phyloP scores from a whole-genome alignment of 2,888 invertebrate species.

The Ophioninae sp. region DNA sequence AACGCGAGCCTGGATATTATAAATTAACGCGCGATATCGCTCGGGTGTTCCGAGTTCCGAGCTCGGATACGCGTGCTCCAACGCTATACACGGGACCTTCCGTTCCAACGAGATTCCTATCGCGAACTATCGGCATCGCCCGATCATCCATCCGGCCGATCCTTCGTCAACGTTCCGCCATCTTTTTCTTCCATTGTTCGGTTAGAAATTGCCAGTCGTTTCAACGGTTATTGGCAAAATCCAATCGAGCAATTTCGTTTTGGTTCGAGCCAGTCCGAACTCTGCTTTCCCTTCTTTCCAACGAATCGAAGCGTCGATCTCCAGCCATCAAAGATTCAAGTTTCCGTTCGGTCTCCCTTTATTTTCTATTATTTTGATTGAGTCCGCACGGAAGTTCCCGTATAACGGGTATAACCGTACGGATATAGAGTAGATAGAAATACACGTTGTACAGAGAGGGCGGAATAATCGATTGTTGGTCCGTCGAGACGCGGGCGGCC shows the following conservation, averaged over 20 bases:
- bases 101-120: conserved; percentile 10
- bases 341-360: background rate
- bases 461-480: conserved; percentile 63
- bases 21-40: conserved; percentile 64
- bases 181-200: too few relatives aligned
- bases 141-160: background rate
- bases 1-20: conserved; percentile 62
- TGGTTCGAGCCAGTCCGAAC: too few relatives aligned
- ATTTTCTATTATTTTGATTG: background rate
- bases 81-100: conserved; percentile 35
- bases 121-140: background rate
- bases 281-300: too few relatives aligned
- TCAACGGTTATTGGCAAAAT: too few relatives aligned
- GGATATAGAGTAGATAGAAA: conserved; percentile 25
- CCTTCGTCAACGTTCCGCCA: too few relatives aligned
- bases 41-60: conserved; percentile 47
- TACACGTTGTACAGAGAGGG: conserved; percentile 50
- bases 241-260: too few relatives aligned
- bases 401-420: conserved; percentile 22
- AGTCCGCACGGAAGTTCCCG: conserved; percentile 22
- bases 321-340: background rate
- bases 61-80: conserved; percentile 37
- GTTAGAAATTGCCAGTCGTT: too few relatives aligned
- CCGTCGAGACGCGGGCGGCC: conserved; percentile 55
- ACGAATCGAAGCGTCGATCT: background rate